phyloP scores from a whole-genome alignment of 1,140 invertebrate genomes.

The Babylonia areolata region DNA sequence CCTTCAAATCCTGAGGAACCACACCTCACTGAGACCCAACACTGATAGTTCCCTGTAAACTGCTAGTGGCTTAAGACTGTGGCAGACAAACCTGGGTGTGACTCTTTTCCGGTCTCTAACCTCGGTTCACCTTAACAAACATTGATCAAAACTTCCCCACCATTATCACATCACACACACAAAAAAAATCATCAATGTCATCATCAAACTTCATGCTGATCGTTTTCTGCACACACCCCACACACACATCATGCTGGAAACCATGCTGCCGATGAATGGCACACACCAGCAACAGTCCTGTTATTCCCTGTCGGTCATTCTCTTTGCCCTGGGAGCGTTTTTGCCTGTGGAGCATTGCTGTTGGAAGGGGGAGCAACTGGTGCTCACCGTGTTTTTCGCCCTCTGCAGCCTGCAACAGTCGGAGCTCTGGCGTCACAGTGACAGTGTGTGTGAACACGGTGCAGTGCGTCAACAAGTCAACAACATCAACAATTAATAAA shows the following conservation, averaged over 20 bases:
- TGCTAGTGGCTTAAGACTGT: too few relatives aligned
- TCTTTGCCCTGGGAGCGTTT: background rate
- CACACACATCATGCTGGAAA: background rate
- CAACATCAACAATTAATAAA: background rate
- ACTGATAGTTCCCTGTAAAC: too few relatives aligned
- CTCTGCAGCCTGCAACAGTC: conserved; percentile 22
- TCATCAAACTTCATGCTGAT: background rate
- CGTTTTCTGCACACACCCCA: background rate
- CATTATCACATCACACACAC: too few relatives aligned
- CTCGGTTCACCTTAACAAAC: too few relatives aligned
- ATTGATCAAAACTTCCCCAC: too few relatives aligned
- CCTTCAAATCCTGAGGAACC: too few relatives aligned
- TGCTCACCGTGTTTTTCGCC: background rate
- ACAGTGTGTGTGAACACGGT: background rate
- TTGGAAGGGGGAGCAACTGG: conserved; percentile 22
- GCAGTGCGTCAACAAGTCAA: background rate
- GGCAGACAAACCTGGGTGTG: too few relatives aligned
- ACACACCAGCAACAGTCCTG: background rate
- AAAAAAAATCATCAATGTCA: background rate
- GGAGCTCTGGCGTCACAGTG: background rate
- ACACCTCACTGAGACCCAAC: too few relatives aligned
- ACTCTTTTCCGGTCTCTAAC: too few relatives aligned
- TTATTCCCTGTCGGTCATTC: background rate
- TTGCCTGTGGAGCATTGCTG: background rate
- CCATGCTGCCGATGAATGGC: too few relatives aligned